Evolutionary conservation across 2,797 vertebrate species (phyloP).

Genomic region (Scyliorhinus canicula): DNA sequence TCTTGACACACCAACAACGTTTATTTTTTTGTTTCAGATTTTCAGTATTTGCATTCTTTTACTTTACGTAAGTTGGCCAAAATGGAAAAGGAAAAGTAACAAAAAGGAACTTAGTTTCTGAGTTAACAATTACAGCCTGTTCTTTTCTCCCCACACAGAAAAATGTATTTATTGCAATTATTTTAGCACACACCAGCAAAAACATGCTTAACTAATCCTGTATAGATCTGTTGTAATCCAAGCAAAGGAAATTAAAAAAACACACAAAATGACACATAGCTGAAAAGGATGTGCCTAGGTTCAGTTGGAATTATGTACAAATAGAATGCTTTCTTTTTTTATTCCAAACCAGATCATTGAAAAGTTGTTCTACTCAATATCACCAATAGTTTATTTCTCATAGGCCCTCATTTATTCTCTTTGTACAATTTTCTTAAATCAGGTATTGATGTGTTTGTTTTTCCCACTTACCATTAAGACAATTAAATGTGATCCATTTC

Average conservation of each 20-base stretch:
- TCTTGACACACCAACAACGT: background rate
- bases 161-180: background rate
- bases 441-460: background rate
- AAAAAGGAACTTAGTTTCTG: too few species aligned
- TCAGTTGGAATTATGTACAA: background rate
- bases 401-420: background rate
- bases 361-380: background rate
- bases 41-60: background rate
- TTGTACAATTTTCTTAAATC: background rate
- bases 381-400: background rate
- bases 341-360: background rate
- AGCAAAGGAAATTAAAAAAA: background rate
- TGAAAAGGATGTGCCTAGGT: background rate
- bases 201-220: background rate
- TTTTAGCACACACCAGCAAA: background rate
- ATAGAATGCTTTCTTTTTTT: background rate
- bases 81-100: background rate
- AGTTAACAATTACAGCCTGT: background rate
- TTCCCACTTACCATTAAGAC: background rate
- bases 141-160: background rate
- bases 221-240: background rate
- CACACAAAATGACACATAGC: background rate
- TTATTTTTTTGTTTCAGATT: background rate
- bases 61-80: background rate
- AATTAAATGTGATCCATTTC: slow-evolving; percentile 21